A percentile compares a stretch with the other conserved stretches of the same genome.
Evolutionary conservation across 2,797 vertebrate genomes (phyloP).

Genomic region (Sebastiscus albofasciatus): DNA sequence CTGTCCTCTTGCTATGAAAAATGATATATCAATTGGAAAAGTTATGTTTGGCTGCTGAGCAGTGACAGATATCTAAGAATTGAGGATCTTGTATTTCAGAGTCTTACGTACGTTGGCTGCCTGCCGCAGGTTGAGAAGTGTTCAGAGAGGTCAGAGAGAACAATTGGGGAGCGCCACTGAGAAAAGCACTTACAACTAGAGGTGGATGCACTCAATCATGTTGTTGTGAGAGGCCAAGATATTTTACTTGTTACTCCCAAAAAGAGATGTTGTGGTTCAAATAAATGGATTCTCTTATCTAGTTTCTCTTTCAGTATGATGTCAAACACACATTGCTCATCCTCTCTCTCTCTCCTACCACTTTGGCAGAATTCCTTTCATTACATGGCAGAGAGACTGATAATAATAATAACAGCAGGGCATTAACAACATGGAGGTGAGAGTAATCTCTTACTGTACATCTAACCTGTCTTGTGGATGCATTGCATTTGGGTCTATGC

Average conservation of each 20-base stretch:
- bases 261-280: neutral
- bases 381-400: neutral
- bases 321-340: neutral
- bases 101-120: neutral
- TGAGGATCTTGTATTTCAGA: neutral
- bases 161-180: neutral
- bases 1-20: constrained; percentile 3
- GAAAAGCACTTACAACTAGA: constrained; percentile 14
- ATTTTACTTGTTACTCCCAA: neutral
- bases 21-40: neutral
- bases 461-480: neutral
- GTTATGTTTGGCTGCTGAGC: neutral
- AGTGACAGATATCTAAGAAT: neutral
- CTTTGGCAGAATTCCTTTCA: neutral
- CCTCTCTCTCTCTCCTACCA: neutral
- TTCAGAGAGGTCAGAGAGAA: constrained; percentile 9
- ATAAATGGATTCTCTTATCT: neutral
- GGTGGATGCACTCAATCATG: neutral
- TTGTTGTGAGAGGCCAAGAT: neutral
- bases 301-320: neutral
- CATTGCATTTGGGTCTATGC: neutral
- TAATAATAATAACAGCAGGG: neutral
- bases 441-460: neutral
- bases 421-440: neutral
- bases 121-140: constrained; percentile 10